Evolutionary conservation across 2,797 vertebrate genomes (phyloP).

Genomic region (Notoglanidium macrostoma): DNA sequence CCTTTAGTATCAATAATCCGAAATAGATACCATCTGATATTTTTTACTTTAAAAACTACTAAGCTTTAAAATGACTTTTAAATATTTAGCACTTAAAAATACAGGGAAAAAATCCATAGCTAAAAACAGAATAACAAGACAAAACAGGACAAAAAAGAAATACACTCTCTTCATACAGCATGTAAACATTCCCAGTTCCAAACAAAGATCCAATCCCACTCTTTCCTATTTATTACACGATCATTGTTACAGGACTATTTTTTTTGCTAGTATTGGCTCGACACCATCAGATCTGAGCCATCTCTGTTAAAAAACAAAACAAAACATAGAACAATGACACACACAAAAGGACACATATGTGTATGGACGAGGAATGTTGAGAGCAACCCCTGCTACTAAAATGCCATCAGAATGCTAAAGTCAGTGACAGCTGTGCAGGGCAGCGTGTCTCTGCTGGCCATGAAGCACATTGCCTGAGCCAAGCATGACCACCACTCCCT

Average conservation of each 20-base stretch:
- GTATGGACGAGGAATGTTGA: constrained; percentile 31
- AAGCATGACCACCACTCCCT: constrained; percentile 51
- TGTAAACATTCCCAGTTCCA: not conserved
- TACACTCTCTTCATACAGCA: not conserved
- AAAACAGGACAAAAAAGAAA: not conserved
- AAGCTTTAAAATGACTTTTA: not conserved
- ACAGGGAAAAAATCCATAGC: not conserved
- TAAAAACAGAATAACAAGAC: not conserved
- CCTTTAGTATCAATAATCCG: not conserved
- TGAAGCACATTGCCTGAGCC: constrained; percentile 40
- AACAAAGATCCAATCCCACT: not conserved
- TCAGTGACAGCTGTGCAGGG: constrained; percentile 47
- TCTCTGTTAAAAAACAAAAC: not conserved
- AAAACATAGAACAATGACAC: not conserved
- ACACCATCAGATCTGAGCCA: not conserved
- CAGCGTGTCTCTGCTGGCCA: constrained; percentile 36
- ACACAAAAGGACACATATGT: constrained; percentile 3
- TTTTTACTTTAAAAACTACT: not conserved
- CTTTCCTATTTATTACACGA: not conserved
- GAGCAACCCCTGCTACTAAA: constrained; percentile 40
- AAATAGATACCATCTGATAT: not conserved
- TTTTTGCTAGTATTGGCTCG: not conserved
- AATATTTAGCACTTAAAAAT: not conserved
- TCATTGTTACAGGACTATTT: not conserved
- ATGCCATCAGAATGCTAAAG: constrained; percentile 48